A percentile compares a stretch with the other conserved stretches of the same genome.
These are phyloP conservation scores for Drosophila mercatorum DNA, from an alignment of 2,888 invertebrate genomes.

Conservation along the genomic window DNA sequence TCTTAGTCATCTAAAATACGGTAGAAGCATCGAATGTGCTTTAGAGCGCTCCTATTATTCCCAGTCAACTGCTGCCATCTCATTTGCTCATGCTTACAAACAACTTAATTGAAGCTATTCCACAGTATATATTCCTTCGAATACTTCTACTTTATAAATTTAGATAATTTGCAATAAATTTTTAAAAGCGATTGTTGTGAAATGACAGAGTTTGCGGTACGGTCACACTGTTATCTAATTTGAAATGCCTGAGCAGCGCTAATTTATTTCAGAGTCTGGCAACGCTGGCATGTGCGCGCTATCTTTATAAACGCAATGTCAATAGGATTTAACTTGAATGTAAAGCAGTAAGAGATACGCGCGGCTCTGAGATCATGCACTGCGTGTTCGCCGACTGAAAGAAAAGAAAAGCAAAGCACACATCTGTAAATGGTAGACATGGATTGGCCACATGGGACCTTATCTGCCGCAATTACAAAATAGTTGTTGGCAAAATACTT, in stretches of 20 bases:
- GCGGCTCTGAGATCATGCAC: background rate
- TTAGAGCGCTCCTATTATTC: too few relatives aligned
- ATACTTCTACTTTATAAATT: background rate
- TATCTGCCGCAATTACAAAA: constrained; percentile 17
- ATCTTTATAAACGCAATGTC: constrained; percentile 15
- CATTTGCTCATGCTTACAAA: background rate
- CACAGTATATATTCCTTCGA: background rate
- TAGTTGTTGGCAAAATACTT: constrained; percentile 11
- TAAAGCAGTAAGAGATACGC: background rate
- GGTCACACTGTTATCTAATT: background rate
- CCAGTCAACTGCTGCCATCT: background rate
- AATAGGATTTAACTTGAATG: background rate
- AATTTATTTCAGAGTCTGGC: background rate
- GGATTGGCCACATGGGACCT: constrained; percentile 8
- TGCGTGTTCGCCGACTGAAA: background rate
- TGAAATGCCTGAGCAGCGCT: background rate
- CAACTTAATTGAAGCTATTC: background rate
- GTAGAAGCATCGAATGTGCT: too few relatives aligned
- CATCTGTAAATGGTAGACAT: background rate
- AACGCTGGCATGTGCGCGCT: constrained; percentile 5
- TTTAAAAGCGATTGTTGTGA: background rate
- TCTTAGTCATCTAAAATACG: background rate
- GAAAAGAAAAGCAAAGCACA: too few relatives aligned
- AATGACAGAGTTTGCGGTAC: background rate
- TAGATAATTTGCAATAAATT: background rate